phyloP scores from a whole-genome alignment of 2,797 vertebrate genomes.

The Astyanax mexicanus region DNA sequence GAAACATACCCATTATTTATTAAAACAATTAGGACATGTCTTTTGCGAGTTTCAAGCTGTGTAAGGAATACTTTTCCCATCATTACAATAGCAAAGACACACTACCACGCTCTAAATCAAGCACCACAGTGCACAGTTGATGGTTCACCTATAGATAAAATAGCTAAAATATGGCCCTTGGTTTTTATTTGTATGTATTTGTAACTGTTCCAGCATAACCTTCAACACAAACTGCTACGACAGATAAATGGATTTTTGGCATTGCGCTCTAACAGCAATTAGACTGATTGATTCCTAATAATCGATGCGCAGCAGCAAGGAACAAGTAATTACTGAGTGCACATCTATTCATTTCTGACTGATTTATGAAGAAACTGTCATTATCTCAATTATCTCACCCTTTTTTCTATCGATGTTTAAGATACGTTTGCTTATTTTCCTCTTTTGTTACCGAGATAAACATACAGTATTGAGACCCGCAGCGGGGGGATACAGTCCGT shows the following conservation, averaged over 20 bases:
- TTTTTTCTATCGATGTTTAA: no score
- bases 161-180: no score
- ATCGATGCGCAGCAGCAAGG: constrained; percentile 1
- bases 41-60: no score
- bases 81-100: no score
- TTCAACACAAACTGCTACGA: constrained; percentile 20
- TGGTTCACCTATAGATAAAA: no score
- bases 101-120: no score
- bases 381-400: background rate
- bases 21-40: no score
- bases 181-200: no score
- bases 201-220: background rate
- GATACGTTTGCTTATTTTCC: background rate
- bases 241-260: constrained; percentile 18
- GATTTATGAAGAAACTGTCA: constrained; percentile 14
- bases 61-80: no score
- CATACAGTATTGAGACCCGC: no score
- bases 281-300: constrained; percentile 6
- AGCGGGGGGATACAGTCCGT: background rate
- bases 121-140: no score
- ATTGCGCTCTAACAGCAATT: constrained; percentile 9
- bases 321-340: constrained; percentile 18
- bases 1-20: no score
- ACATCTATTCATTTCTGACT: constrained; percentile 36
- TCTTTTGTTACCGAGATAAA: background rate